These are phyloP conservation scores for Candoia aspera DNA, from an alignment of 2,113 vertebrate species.

Conservation along the genomic window DNA sequence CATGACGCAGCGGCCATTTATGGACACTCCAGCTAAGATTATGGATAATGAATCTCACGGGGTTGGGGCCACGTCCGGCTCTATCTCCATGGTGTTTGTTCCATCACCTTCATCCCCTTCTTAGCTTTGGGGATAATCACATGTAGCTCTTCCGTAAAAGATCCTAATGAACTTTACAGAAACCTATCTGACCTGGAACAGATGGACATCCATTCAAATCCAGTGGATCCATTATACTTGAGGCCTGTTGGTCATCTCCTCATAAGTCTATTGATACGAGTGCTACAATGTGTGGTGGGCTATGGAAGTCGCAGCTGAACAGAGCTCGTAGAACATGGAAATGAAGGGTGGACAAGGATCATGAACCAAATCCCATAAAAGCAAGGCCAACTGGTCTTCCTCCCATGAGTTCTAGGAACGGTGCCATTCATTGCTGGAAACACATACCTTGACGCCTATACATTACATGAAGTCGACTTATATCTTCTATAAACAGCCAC, in stretches of 20 bases:
- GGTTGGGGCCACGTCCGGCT: neutral
- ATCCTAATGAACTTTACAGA: neutral
- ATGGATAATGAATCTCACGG: neutral
- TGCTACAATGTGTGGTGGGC: neutral
- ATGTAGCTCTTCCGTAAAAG: neutral
- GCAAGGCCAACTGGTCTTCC: neutral
- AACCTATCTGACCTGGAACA: neutral
- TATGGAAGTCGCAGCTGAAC: neutral
- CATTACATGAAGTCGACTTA: neutral
- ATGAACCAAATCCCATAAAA: no score
- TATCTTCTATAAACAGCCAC: neutral
- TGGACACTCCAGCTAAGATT: neutral
- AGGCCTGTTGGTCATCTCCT: neutral
- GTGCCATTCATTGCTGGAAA: neutral
- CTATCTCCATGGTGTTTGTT: neutral
- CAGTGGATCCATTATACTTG: neutral
- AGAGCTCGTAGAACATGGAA: neutral
- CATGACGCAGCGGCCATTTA: neutral
- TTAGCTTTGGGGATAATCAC: neutral
- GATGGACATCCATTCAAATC: neutral
- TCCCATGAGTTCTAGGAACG: neutral
- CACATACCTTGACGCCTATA: no score
- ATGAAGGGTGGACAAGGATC: neutral
- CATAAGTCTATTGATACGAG: neutral
- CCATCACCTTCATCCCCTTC: neutral